phyloP scores from a whole-genome alignment of 2,888 invertebrate species.

The Eilema caniola region DNA sequence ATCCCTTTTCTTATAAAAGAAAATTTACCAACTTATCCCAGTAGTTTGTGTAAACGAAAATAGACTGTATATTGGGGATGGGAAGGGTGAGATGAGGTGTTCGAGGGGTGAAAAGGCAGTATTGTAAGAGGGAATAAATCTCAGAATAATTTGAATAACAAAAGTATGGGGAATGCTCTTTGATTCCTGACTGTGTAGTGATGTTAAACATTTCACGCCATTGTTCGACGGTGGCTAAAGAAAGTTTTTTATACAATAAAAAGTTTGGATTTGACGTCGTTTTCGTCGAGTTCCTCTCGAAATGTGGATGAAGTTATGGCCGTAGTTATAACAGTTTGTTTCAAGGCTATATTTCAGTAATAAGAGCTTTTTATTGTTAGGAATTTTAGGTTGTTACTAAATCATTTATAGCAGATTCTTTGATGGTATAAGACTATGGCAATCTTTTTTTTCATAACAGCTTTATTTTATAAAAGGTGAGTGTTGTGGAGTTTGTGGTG shows the following conservation, averaged over 20 bases:
- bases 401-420: neutral
- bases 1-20: conserved; percentile 47
- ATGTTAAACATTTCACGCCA: conserved; percentile 36
- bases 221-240: conserved; percentile 36
- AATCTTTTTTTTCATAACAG: neutral
- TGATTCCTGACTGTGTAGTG: conserved; percentile 43
- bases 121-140: conserved; percentile 47
- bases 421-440: neutral
- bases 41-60: neutral
- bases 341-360: conserved; percentile 16
- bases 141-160: conserved; percentile 51
- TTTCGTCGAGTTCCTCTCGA: conserved; percentile 29
- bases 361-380: conserved; percentile 22
- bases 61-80: neutral
- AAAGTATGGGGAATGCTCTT: conserved; percentile 49
- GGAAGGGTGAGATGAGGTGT: conserved; percentile 3
- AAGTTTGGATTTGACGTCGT: conserved; percentile 37
- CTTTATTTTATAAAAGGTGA: too few relatives aligned
- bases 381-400: conserved; percentile 1
- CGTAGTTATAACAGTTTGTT: conserved; percentile 22
- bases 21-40: conserved; percentile 24
- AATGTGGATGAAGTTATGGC: conserved; percentile 22
- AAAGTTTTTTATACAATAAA: conserved; percentile 43
- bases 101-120: conserved; percentile 25
- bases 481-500: too few relatives aligned